Evolutionary conservation across 1,140 invertebrate species (phyloP).

Genomic region (Pachypsylla venusta): DNA sequence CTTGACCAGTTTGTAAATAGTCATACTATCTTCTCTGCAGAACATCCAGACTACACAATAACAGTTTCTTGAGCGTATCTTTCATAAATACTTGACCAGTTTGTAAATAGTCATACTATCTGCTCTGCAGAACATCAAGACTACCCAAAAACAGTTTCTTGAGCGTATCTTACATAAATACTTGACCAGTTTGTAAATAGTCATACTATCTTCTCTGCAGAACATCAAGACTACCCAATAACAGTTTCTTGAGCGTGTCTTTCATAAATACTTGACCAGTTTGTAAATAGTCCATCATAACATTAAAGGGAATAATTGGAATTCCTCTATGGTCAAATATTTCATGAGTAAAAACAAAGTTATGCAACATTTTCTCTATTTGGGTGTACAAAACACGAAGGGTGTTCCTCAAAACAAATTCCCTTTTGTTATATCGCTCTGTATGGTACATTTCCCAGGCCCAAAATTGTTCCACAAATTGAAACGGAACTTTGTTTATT

Average conservation of each 20-base stretch:
- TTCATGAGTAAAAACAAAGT: not conserved
- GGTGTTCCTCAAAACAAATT: not conserved
- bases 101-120: not conserved
- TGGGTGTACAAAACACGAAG: not conserved
- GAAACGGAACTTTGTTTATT: not conserved
- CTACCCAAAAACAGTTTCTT: too few relatives aligned
- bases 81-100: not conserved
- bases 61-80: conserved; percentile 6
- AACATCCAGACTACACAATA: not conserved
- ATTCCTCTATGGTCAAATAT: not conserved
- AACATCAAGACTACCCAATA: not conserved
- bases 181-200: too few relatives aligned
- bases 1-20: not conserved
- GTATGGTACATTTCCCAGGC: conserved; percentile 4
- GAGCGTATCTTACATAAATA: too few relatives aligned
- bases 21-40: conserved; percentile 1
- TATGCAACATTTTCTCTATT: not conserved
- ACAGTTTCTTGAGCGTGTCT: conserved; percentile 4
- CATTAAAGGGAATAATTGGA: not conserved
- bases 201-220: not conserved
- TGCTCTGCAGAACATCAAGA: too few relatives aligned
- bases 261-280: not conserved
- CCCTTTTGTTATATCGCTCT: not conserved
- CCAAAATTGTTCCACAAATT: not conserved
- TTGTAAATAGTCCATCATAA: not conserved